These are phyloP conservation scores for Sturnus vulgaris DNA, from an alignment of 2,113 vertebrate genomes.

Conservation along the genomic window DNA sequence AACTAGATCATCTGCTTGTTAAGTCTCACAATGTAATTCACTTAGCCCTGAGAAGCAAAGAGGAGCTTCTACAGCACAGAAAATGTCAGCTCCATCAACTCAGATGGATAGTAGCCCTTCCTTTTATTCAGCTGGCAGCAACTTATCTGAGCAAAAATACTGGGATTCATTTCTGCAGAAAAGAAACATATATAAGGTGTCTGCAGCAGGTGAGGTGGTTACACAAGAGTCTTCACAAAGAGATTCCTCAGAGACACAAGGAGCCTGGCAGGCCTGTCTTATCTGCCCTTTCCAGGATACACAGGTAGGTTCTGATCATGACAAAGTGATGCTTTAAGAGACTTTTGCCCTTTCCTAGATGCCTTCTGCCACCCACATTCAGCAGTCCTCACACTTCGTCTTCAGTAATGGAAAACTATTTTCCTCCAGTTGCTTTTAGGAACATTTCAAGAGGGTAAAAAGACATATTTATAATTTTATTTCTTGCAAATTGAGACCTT, in stretches of 20 bases:
- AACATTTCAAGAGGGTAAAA: background rate
- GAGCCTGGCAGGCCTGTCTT: background rate
- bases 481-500: background rate
- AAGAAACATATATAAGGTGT: background rate
- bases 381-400: background rate
- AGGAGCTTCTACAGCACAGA: background rate
- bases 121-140: background rate
- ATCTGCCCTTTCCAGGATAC: background rate
- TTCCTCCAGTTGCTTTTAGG: background rate
- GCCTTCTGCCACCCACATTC: background rate
- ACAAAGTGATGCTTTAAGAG: background rate
- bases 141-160: background rate
- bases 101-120: background rate
- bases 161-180: background rate
- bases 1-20: background rate
- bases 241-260: background rate
- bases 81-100: background rate
- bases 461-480: slow-evolving; percentile 5
- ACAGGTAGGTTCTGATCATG: background rate
- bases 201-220: background rate
- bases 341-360: background rate
- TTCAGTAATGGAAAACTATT: background rate
- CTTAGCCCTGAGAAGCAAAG: background rate
- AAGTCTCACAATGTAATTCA: background rate
- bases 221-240: background rate